Base-by-base conservation (phyloP, 2,888 invertebrate species). In the Panopea generosa region DNA sequence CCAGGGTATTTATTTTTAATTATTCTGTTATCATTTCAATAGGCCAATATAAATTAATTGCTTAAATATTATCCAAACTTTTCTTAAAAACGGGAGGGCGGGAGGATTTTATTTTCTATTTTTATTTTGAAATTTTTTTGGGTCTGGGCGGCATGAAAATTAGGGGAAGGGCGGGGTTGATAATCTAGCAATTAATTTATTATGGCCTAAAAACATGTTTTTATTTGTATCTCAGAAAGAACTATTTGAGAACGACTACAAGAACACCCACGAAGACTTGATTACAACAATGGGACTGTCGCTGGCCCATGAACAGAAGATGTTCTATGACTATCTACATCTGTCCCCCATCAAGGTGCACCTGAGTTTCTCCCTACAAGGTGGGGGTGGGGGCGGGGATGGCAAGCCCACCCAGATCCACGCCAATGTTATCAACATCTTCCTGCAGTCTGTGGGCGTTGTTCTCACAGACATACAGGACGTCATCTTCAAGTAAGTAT, bases 381-480 rank as follows among this genome's bases (percentile, higher is more conserved):
- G 94, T 11, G 33, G 33, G 33, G 89, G 90, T 22, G 88, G 89
- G 1, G 93, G 93, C 24, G 93, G 93, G 9, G 92, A 92, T 47
- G 87, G 88, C 27, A 87, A 86, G 71, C 86, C 89, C 2, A 86
- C 87, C 18, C 86, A 86, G 63, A 84, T 92, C 47, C 85, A 91
- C 29, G 87, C 95, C 16, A 94, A 96, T 63, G 96, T 99, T 86
- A 93, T 99, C 2, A 97, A 90, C 52, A 96, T 99, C 1, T 93
- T 99, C 70, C 94, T 99, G 55, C 98, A 99, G 93, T 97, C 98
- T 90, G 96, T 99, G 60, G 99, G 99, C 14, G 99, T 99, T 11
- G 99, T 99, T 0, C 93, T 99, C 52, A 99, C 99, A 0, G 99
- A 99, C 93, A 96, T 99, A 91, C 98, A 99, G 90, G 99, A 99